A percentile compares a stretch with the other conserved stretches of the same genome.
Evolutionary conservation across 2,797 vertebrate species (phyloP).

Genomic region (Pempheris klunzingeri): DNA sequence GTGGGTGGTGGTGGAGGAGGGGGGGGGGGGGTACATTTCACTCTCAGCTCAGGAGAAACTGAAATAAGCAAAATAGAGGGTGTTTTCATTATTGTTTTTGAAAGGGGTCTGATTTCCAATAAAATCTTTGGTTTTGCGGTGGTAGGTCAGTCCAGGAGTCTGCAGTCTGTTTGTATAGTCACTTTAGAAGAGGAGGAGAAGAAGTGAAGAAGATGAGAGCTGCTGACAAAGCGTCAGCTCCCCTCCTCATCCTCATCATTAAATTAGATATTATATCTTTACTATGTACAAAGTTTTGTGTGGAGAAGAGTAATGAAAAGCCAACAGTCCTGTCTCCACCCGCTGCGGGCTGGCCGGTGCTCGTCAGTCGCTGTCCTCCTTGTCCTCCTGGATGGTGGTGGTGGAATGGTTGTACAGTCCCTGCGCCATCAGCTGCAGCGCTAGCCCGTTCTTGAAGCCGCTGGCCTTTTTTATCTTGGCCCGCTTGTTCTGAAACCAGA

Average conservation of each 20-base stretch:
- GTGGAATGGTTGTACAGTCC: constrained; percentile 98
- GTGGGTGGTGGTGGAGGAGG: not conserved
- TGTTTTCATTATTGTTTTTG: constrained; percentile 63
- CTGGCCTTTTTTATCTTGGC: constrained; percentile 96
- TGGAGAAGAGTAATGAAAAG: not conserved
- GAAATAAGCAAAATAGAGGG: not conserved
- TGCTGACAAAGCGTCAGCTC: constrained; percentile 77
- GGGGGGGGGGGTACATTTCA: not conserved
- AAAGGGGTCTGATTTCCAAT: constrained; percentile 87
- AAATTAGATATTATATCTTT: constrained; percentile 89
- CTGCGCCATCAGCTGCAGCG: constrained; percentile 96
- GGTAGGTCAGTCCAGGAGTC: constrained; percentile 77
- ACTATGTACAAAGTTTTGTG: constrained; percentile 84
- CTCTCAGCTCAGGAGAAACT: constrained; percentile 10
- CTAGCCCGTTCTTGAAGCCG: constrained; percentile 93
- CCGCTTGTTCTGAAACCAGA: constrained; percentile 98
- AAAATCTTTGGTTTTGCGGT: constrained; percentile 95
- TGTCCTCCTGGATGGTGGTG: constrained; percentile 92
- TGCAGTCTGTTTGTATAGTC: constrained; percentile 19
- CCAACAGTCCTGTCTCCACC: constrained; percentile 3
- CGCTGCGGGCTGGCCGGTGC: not conserved
- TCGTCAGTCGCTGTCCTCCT: constrained; percentile 90
- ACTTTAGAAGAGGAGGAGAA: constrained; percentile 22
- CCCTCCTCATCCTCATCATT: constrained; percentile 85
- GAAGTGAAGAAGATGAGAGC: not conserved